Conservation (phyloP, 1,140 invertebrate species). For the Scaptomyza montana region DNA sequence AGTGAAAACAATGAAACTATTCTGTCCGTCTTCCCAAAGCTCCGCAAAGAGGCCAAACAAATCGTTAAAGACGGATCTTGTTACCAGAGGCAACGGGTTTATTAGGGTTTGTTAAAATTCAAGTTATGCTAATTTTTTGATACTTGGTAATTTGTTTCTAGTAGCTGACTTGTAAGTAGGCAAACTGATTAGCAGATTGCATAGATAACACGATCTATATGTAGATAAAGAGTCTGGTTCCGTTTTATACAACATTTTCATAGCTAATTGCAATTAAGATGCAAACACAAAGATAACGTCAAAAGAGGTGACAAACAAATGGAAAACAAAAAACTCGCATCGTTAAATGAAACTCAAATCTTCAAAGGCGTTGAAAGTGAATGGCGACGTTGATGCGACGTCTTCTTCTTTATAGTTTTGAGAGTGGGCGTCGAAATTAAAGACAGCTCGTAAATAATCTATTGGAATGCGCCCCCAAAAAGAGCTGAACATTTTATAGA, state of each 20-base stretch:
- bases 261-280: conserved; percentile 81
- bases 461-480: conserved; percentile 7
- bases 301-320: conserved; percentile 69
- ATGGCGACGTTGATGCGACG: conserved; percentile 2
- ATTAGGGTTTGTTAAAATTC: conserved; percentile 49
- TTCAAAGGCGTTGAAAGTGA: conserved; percentile 46
- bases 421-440: conserved; percentile 28
- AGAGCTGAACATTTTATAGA: conserved; percentile 19
- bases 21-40: conserved; percentile 46
- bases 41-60: conserved; percentile 44
- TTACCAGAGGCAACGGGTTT: conserved; percentile 66
- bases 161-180: conserved; percentile 37
- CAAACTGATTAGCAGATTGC: conserved; percentile 72
- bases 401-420: not conserved
- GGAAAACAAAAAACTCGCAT: not conserved
- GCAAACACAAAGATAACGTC: conserved; percentile 47
- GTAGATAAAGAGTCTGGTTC: conserved; percentile 16
- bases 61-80: conserved; percentile 68
- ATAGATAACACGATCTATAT: conserved; percentile 41
- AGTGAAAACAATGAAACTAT: conserved; percentile 71
- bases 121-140: conserved; percentile 63
- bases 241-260: conserved; percentile 67
- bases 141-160: conserved; percentile 69
- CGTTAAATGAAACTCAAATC: conserved; percentile 6
- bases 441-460: conserved; percentile 39